A percentile compares a stretch with the other conserved stretches of the same genome.
These are phyloP conservation scores for Mycetomoellerius zeteki DNA, from an alignment of 1,140 invertebrate genomes.

Conservation along the genomic window DNA sequence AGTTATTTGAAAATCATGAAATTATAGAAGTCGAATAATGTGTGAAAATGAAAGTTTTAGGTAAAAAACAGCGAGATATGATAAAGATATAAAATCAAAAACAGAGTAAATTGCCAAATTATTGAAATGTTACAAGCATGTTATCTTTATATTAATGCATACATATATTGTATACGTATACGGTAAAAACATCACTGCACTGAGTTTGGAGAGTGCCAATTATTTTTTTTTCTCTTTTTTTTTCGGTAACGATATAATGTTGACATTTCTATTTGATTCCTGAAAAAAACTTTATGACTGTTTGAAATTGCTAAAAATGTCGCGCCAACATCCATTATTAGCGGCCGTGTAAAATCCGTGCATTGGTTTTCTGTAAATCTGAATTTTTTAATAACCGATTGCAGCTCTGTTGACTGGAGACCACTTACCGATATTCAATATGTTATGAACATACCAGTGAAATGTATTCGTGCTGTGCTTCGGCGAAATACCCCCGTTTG, in stretches of 20 bases:
- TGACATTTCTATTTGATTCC: constrained; percentile 40
- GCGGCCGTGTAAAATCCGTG: constrained; percentile 43
- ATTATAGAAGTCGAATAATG: neutral
- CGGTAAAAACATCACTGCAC: neutral
- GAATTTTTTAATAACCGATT: constrained; percentile 65
- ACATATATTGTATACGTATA: too few relatives aligned
- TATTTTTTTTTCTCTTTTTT: neutral
- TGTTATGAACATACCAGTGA: constrained; percentile 59
- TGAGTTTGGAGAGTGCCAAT: neutral
- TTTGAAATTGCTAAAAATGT: constrained; percentile 58
- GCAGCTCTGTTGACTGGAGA: constrained; percentile 62
- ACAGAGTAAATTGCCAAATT: neutral
- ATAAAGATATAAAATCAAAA: neutral
- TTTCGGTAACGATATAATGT: neutral
- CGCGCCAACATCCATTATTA: constrained; percentile 59
- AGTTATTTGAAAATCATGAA: neutral
- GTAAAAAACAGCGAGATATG: neutral
- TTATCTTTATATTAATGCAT: neutral
- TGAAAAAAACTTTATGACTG: constrained; percentile 68
- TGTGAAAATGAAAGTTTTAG: neutral
- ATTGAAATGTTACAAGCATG: neutral
- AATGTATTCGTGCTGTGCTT: constrained; percentile 58
- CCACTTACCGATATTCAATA: constrained; percentile 63
- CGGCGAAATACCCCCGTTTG: constrained; percentile 53
- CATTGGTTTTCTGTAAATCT: constrained; percentile 55